Evolutionary conservation across 2,113 vertebrate species (phyloP).

Genomic region (Oncorhynchus nerka): DNA sequence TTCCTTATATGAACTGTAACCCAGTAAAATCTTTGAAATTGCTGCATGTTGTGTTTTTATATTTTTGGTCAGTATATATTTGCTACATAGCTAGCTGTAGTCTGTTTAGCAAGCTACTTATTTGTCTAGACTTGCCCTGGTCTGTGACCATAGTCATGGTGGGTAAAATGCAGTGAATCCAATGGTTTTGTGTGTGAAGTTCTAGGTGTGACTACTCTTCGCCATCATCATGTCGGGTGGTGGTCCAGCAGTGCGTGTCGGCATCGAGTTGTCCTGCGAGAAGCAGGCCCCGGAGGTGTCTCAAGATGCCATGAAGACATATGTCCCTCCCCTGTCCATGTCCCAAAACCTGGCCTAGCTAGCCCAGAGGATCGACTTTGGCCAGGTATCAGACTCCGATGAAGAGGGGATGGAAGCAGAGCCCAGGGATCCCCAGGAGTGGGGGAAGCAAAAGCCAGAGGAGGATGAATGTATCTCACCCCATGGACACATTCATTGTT

Average conservation of each 20-base stretch:
- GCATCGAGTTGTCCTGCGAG: slow-evolving; percentile 94
- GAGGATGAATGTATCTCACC: slow-evolving; percentile 74
- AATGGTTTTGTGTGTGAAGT: slow-evolving; percentile 49
- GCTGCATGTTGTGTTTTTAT: too few species aligned
- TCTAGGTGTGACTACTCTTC: slow-evolving; percentile 54
- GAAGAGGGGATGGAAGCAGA: slow-evolving; percentile 73
- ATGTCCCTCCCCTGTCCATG: slow-evolving; percentile 95
- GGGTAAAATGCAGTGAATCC: too few species aligned
- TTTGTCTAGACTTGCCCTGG: background rate
- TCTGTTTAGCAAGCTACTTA: too few species aligned
- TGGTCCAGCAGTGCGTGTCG: slow-evolving; percentile 85
- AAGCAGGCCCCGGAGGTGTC: slow-evolving; percentile 98
- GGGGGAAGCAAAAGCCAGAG: slow-evolving; percentile 80
- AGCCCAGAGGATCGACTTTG: slow-evolving; percentile 96
- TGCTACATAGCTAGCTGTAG: too few species aligned
- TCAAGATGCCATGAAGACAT: slow-evolving; percentile 93
- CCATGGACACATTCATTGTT: background rate
- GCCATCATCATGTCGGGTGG: slow-evolving; percentile 84
- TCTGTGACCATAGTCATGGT: slow-evolving; percentile 36
- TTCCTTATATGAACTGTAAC: too few species aligned
- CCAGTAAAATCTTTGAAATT: too few species aligned
- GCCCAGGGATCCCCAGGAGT: slow-evolving; percentile 69
- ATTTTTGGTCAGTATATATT: too few species aligned
- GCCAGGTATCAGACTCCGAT: slow-evolving; percentile 89
- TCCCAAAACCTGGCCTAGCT: slow-evolving; percentile 94